A percentile compares a stretch with the other conserved stretches of the same genome.
phyloP scores from a whole-genome alignment of 2,797 vertebrate genomes.

The Merluccius polli region DNA sequence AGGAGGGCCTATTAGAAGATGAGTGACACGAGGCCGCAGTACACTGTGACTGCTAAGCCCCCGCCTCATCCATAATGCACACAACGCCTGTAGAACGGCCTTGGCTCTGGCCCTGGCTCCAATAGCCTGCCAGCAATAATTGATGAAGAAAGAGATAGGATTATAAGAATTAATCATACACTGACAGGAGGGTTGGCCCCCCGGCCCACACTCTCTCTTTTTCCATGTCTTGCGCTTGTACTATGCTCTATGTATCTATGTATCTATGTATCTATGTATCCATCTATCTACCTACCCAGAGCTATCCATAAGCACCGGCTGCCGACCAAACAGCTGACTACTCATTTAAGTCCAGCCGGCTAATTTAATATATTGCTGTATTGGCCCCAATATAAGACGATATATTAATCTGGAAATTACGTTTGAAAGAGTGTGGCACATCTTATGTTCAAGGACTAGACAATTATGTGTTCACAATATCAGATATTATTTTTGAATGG shows the following conservation, averaged over 20 bases:
- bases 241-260: neutral
- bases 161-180: constrained; percentile 56
- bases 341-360: too few relatives aligned
- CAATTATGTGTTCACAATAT: too few relatives aligned
- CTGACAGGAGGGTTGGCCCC: constrained; percentile 47
- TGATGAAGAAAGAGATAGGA: constrained; percentile 61
- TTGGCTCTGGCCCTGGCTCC: constrained; percentile 31
- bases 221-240: neutral
- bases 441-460: too few relatives aligned
- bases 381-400: too few relatives aligned
- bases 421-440: too few relatives aligned
- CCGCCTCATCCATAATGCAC: constrained; percentile 64
- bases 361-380: too few relatives aligned
- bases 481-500: too few relatives aligned
- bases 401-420: too few relatives aligned
- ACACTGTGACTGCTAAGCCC: constrained; percentile 43
- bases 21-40: constrained; percentile 54
- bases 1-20: constrained; percentile 47
- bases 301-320: neutral
- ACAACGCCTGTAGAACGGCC: constrained; percentile 35
- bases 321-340: too few relatives aligned
- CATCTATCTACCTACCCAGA: neutral
- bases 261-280: neutral
- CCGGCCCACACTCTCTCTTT: constrained; percentile 8
- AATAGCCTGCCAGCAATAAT: constrained; percentile 60